Evolutionary conservation across 1,140 invertebrate genomes (phyloP).

Genomic region (Rhopalosiphum maidis): DNA sequence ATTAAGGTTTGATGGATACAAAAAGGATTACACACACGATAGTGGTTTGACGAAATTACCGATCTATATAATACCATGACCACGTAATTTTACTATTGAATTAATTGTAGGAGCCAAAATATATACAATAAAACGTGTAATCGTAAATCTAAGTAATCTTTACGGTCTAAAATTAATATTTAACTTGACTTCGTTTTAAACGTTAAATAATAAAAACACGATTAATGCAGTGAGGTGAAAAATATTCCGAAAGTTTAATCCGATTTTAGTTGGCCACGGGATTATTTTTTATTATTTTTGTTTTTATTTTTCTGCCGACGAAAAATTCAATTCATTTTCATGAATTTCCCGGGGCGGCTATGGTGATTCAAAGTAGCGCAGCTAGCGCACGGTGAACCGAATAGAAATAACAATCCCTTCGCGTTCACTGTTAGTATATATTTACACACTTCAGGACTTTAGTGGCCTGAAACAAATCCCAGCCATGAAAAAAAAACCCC

Average conservation of each 20-base stretch:
- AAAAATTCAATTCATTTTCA: neutral
- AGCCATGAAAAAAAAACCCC: neutral
- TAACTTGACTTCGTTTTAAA: neutral
- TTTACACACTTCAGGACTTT: slow-evolving; percentile 7
- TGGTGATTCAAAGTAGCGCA: neutral
- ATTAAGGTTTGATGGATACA: too few species aligned
- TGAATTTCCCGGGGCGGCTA: neutral
- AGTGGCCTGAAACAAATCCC: slow-evolving; percentile 13
- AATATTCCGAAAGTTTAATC: slow-evolving; percentile 5
- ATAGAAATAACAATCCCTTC: neutral
- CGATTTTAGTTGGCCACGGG: neutral
- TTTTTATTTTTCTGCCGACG: neutral
- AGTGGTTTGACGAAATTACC: too few species aligned
- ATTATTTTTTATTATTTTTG: neutral
- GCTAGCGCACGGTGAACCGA: neutral
- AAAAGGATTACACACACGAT: too few species aligned
- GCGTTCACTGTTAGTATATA: neutral
- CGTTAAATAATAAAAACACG: neutral
- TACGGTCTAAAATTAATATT: neutral
- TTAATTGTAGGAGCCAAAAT: neutral
- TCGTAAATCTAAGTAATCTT: neutral
- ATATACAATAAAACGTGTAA: neutral
- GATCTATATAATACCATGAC: too few species aligned
- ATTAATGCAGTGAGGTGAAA: neutral
- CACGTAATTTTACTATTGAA: too few species aligned